These are phyloP conservation scores for Ceratosolen fusciceps DNA, from an alignment of 1,140 invertebrate genomes.

Conservation along the genomic window DNA sequence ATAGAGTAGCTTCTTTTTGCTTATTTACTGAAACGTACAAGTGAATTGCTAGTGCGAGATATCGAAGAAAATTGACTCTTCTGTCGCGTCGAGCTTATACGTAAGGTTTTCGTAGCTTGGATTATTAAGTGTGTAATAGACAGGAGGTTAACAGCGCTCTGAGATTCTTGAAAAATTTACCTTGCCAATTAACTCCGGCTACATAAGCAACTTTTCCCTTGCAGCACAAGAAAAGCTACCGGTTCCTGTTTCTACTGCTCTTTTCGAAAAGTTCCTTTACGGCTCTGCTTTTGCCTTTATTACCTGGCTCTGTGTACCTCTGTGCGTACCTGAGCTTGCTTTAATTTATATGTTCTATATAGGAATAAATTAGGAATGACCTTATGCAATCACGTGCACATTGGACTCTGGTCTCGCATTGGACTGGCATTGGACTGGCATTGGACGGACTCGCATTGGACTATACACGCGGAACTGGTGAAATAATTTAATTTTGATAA, in stretches of 20 bases:
- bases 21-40: conserved; percentile 15
- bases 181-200: conserved; percentile 34
- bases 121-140: conserved; percentile 48
- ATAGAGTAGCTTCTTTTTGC: conserved; percentile 42
- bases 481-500: conserved; percentile 2
- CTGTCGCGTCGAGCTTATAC: conserved; percentile 20
- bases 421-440: too few relatives aligned
- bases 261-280: conserved; percentile 10
- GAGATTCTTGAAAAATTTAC: conserved; percentile 11
- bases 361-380: neutral
- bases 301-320: neutral
- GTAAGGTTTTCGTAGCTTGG: conserved; percentile 24
- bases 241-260: neutral
- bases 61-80: conserved; percentile 39
- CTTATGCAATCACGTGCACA: neutral
- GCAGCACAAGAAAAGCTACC: conserved; percentile 4
- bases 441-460: too few relatives aligned
- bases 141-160: conserved; percentile 37
- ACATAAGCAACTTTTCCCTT: neutral
- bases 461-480: too few relatives aligned
- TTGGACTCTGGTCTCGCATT: too few relatives aligned
- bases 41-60: neutral
- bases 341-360: neutral
- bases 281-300: neutral
- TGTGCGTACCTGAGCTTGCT: neutral